Evolutionary conservation across 2,797 vertebrate genomes (phyloP).

Genomic region (Scyliorhinus canicula): DNA sequence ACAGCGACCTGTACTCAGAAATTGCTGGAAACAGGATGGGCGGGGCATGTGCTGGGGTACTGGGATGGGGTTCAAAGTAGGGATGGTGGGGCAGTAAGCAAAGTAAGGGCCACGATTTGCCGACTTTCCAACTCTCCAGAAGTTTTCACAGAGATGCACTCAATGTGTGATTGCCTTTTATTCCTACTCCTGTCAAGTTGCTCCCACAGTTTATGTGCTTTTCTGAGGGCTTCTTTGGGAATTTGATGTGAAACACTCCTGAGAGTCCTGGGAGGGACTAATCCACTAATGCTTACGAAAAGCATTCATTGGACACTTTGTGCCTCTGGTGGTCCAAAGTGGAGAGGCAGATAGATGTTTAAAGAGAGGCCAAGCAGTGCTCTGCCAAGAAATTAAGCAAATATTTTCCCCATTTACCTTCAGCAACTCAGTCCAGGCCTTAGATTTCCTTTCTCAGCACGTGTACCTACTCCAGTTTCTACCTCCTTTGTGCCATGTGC

Average conservation of each 20-base stretch:
- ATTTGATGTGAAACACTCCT: neutral
- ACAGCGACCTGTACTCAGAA: neutral
- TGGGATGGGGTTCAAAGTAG: neutral
- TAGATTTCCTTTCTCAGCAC: too few relatives aligned
- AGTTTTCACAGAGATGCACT: neutral
- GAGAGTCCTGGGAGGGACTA: too few relatives aligned
- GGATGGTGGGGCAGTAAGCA: neutral
- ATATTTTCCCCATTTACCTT: neutral
- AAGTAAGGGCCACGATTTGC: neutral
- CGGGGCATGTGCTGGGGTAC: neutral
- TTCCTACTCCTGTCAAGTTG: neutral
- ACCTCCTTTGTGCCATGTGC: neutral
- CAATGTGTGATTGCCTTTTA: neutral
- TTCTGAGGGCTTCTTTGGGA: neutral
- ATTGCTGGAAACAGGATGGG: neutral
- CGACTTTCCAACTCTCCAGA: too few relatives aligned
- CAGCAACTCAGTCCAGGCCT: neutral
- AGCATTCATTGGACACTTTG: neutral
- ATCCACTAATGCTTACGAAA: too few relatives aligned
- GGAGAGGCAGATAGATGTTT: neutral
- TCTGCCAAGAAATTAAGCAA: neutral
- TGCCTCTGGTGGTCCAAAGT: neutral
- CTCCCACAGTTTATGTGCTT: neutral
- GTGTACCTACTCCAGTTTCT: neutral
- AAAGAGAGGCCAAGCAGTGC: neutral